Base-by-base conservation (phyloP, 2,113 vertebrate genomes). In the Sardina pilchardus region DNA sequence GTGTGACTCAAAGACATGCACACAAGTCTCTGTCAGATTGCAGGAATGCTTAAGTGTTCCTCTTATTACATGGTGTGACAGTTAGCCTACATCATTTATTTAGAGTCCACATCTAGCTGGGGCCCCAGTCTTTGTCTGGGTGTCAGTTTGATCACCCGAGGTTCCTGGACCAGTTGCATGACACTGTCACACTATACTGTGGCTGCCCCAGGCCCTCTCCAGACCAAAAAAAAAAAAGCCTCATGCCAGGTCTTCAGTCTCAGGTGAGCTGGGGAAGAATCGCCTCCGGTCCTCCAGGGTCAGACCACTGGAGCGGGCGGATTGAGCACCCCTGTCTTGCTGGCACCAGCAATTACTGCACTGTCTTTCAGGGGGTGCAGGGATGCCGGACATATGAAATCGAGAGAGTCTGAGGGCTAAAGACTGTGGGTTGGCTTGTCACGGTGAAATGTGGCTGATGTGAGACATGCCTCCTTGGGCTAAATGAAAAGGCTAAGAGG, bases 311-410 rank as follows among this genome's bases (percentile, higher is more conserved):
- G 26, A 30, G 26, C 63, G 14, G n/a, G 63, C 26, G 16, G n/a
- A 71, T 71, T 3, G 63, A 14, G 6, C 63, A 12, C 63, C 26
- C 63, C 63, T 71, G 63, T 71, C 63, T 71, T 3, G 1, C 63
- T 71, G 63, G 63, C 93, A 92, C 86, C 90, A 43, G 84, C 80
- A 89, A 93, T 94, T 93, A 93, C 88, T 89, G 89, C 88, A 83
- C 89, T 92, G 91, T 90, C 92, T 92, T 85, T 88, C 87, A 78
- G 34, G 26, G 4, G 12, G 71, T 36, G 71, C 4, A 91, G 90
- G 90, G 92, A 93, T 92, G 91, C 91, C 91, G 88, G 30, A 12
- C 71, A 36, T 78, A 78, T 36, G 26, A 78, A 78, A 34, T 16
- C 2, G 26, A 78, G 71, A 16, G 71, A 16, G 30, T 78, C 30